Evolutionary conservation across 2,113 vertebrate species (phyloP), one percentile per base, ranked within the genome.

Genomic region (Myotis davidii): DNA sequence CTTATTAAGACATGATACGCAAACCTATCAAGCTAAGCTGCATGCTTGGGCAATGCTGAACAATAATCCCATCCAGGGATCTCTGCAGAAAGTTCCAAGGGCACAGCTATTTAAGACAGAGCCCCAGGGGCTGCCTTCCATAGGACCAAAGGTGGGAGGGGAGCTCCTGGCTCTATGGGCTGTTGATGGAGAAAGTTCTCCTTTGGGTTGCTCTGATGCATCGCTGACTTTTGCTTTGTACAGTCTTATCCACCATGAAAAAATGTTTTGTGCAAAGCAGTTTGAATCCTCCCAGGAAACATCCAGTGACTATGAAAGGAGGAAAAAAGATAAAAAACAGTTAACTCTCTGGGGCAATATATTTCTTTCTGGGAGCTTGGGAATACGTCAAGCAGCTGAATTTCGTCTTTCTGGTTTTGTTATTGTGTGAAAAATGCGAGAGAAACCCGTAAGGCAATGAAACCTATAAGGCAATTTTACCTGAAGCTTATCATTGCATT

Each of bases 201-300:
- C 32, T 59, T 5, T 34, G 59, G 39, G 65, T 25, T 92, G 83
- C 70, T 78, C 37, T 52, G 88, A 45, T 52, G n/a, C 4, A 0
- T 42, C 18, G 84, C 29, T 39, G 90, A 81, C 69, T 74, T 88
- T n/a, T 76, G 54, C 32, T 88, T 42, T 64, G 21, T 3, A 21
- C 8, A n/a, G 85, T 64, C 65, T 61, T 59, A n/a, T 13, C 21
- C 20, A 59, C 59, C 5, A 9, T 18, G 37, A 70, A 59, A 93
- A 67, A 59, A 50, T 83, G 52, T 37, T 82, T 94, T 82, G 70
- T 67, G 59, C 16, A 34, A 10, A 72, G 52, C 18, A 25, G 1
- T 61, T 67, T 78, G 67, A 97, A 89, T 87, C 94, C 48, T 88
- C 85, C 37, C 13, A 70, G 72, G 82, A 88, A 94, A 37, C 32